phyloP scores from a whole-genome alignment of 2,888 invertebrate genomes.

The Trissoscelio sp. region DNA sequence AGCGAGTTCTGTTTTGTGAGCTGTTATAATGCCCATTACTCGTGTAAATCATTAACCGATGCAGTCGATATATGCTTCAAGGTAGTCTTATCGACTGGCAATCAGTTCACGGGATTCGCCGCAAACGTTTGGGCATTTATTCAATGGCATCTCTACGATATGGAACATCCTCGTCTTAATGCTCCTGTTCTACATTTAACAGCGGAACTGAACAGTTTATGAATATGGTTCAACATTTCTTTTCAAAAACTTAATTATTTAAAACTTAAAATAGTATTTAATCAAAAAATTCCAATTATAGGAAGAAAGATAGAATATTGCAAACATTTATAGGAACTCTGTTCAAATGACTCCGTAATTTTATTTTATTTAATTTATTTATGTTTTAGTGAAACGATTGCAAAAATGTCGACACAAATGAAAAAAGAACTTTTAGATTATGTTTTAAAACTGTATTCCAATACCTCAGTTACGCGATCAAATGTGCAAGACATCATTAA shows the following conservation, averaged over 20 bases:
- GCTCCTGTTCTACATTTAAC: too few species aligned
- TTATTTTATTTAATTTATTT: too few species aligned
- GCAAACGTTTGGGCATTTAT: slow-evolving; percentile 26
- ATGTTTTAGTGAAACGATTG: too few species aligned
- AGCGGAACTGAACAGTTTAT: too few species aligned
- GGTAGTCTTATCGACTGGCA: slow-evolving; percentile 31
- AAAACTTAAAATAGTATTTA: too few species aligned
- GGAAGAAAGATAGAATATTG: too few species aligned
- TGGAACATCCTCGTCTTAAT: background rate
- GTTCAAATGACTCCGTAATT: too few species aligned
- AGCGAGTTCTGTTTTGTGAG: slow-evolving; percentile 19
- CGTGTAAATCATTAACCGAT: slow-evolving; percentile 5
- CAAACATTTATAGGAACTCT: too few species aligned
- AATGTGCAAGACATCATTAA: slow-evolving; percentile 16
- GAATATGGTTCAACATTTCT: too few species aligned
- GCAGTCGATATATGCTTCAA: slow-evolving; percentile 21
- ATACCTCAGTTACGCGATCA: slow-evolving; percentile 3
- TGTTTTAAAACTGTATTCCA: slow-evolving; percentile 15
- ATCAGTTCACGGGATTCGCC: slow-evolving; percentile 19
- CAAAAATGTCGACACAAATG: slow-evolving; percentile 7
- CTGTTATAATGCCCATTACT: background rate
- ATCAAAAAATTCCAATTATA: too few species aligned
- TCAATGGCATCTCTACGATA: slow-evolving; percentile 17
- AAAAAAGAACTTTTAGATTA: slow-evolving; percentile 8
- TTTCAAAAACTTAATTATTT: too few species aligned